Conservation (phyloP, 2,797 vertebrate species). For the Phoebastria nigripes region DNA sequence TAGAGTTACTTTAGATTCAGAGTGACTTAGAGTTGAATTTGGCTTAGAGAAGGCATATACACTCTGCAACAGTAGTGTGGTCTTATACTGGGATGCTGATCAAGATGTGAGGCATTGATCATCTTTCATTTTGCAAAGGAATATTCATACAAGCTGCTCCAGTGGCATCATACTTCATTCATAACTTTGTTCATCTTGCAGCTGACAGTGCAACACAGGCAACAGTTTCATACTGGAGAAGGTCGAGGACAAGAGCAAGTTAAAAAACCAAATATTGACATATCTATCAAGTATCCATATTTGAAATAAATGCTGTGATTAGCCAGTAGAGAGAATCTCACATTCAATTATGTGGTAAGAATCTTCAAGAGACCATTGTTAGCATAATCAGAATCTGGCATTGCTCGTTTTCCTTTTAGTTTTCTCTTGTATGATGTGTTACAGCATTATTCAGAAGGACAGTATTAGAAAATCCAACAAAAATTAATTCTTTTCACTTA, state of each 20-base stretch:
- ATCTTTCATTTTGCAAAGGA: not conserved
- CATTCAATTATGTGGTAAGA: not conserved
- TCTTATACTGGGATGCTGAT: not conserved
- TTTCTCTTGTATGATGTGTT: not conserved
- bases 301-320: not conserved
- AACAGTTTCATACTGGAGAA: not conserved
- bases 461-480: not conserved
- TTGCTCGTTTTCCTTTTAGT: not conserved
- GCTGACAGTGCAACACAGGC: not conserved
- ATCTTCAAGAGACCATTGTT: not conserved
- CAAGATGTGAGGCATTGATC: not conserved
- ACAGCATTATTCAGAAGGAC: not conserved
- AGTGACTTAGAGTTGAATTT: not conserved
- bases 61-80: not conserved
- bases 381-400: not conserved
- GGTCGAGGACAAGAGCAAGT: not conserved
- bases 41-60: not conserved
- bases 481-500: not conserved
- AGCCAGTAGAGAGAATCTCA: not conserved
- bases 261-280: not conserved
- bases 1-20: not conserved
- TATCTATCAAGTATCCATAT: not conserved
- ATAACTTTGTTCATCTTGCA: not conserved
- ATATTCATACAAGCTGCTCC: not conserved
- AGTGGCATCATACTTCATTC: not conserved